Conservation (phyloP, 1,140 invertebrate species). For the Heterodera carotae region DNA sequence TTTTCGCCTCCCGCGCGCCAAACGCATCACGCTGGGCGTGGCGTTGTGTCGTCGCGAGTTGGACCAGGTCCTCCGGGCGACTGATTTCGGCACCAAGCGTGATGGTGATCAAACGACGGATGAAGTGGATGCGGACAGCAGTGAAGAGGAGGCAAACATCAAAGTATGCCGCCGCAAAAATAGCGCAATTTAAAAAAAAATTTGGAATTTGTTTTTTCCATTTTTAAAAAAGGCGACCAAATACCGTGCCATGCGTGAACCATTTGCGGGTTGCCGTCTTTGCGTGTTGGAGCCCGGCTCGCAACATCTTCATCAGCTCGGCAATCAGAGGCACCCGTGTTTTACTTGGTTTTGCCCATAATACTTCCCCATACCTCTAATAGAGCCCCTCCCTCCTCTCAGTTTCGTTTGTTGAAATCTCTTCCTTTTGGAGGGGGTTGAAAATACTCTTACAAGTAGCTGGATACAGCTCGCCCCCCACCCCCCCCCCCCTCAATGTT, state of each 20-base stretch:
- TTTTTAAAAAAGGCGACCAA: conserved; percentile 10
- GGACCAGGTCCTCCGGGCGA: not conserved
- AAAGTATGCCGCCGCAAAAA: not conserved
- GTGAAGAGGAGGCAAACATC: conserved; percentile 23
- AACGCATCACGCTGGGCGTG: not conserved
- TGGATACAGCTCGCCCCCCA: too few species aligned
- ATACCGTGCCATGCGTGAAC: conserved; percentile 18
- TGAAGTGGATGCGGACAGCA: conserved; percentile 18
- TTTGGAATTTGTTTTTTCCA: not conserved
- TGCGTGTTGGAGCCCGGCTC: conserved; percentile 23
- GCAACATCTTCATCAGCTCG: conserved; percentile 28
- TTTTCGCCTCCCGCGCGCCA: conserved; percentile 7
- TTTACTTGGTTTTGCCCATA: too few species aligned
- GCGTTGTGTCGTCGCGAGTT: not conserved
- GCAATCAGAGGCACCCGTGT: not conserved
- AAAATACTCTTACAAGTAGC: too few species aligned
- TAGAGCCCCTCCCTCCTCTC: too few species aligned
- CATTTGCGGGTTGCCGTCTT: conserved; percentile 21
- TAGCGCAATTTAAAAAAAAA: not conserved
- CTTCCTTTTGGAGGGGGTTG: too few species aligned
- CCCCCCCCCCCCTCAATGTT: too few species aligned
- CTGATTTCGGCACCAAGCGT: not conserved
- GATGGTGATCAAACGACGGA: not conserved
- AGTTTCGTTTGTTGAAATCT: too few species aligned
- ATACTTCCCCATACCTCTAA: too few species aligned